These are phyloP conservation scores for Speoplatyrhinus poulsoni DNA, from an alignment of 2,113 vertebrate species.

Conservation along the genomic window DNA sequence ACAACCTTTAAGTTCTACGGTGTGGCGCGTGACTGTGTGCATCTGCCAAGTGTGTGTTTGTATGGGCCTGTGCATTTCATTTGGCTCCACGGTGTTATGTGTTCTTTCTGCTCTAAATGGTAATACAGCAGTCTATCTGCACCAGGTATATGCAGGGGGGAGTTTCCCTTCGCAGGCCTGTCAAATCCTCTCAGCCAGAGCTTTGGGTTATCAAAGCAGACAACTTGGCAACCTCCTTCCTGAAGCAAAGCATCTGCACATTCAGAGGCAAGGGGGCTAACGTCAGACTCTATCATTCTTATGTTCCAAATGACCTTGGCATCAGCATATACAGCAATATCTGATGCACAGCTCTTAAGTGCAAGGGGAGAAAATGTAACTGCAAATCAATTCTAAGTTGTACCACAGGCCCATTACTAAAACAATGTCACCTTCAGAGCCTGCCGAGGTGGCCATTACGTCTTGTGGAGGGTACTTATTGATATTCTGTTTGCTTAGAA, in stretches of 20 bases:
- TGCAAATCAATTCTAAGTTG: conserved; percentile 76
- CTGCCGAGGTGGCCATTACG: conserved; percentile 62
- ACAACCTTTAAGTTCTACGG: too few relatives aligned
- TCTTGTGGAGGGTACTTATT: conserved; percentile 65
- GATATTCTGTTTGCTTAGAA: conserved; percentile 67
- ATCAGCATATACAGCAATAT: conserved; percentile 68
- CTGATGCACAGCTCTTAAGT: conserved; percentile 64
- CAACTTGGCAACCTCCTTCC: conserved; percentile 75
- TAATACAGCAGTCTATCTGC: conserved; percentile 56
- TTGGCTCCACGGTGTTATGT: background rate
- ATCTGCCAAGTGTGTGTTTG: too few relatives aligned
- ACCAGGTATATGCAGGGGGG: conserved; percentile 49
- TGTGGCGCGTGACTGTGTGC: too few relatives aligned
- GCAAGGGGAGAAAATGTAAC: conserved; percentile 68
- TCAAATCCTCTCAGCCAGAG: conserved; percentile 67
- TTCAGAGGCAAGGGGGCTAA: conserved; percentile 67
- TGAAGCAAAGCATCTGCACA: conserved; percentile 74
- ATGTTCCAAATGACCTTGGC: conserved; percentile 76
- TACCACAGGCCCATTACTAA: conserved; percentile 65
- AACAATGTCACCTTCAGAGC: conserved; percentile 75
- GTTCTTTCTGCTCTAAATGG: conserved; percentile 60
- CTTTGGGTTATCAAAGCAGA: conserved; percentile 73
- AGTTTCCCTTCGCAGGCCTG: conserved; percentile 62
- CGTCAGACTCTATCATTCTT: conserved; percentile 77
- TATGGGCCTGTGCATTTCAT: too few relatives aligned